Evolutionary conservation across 2,797 vertebrate species (phyloP), one percentile per base, ranked within the genome.

Genomic region (Peromyscus eremicus): DNA sequence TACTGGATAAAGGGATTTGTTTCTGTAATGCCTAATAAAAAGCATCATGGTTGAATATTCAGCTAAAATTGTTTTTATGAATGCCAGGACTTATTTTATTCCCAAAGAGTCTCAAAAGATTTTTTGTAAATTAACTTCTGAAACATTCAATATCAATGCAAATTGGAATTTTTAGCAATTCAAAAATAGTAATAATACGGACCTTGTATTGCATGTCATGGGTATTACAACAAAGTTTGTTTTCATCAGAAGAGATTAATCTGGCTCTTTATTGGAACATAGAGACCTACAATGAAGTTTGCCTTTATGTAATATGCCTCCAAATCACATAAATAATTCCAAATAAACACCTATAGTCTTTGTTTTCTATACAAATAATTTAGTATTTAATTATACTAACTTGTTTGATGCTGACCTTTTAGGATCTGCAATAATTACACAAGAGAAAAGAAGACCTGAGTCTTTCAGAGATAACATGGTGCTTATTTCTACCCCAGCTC

Each of bases 101-200:
- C 73, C 73, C 68, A 52, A 83, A 84, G 68, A 93, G 40, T 60
- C 57, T 71, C 68, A 76, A 80, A 83, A 92, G 21, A 86, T 52
- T 79, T 52, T 71, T 76, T 79, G 10, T 84, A 34, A 94, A 95
- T 83, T 97, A 60, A 92, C 77, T 94, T 97, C 62, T 83, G 64
- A 93, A 89, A 70, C 13, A 83, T 40, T 9, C n/a, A 87, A 62
- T 85, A 62, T 64, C 83, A 79, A 89, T 49, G 9, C n/a, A 91
- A 87, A 92, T 13, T 55, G 13, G 4, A 49, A 32, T 82, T 88
- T 73, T 70, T 81, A 92, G 40, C 66, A 89, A 75, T 75, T 94
- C 64, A 84, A 87, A 81, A 66, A 89, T 14, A 75, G 77, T n/a
- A 91, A 85, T 76, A 94, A 84, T 40, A 32, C 49, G 21, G 40